Base-by-base conservation (phyloP, 2,797 vertebrate genomes). In the Myoxocephalus aenaeus region DNA sequence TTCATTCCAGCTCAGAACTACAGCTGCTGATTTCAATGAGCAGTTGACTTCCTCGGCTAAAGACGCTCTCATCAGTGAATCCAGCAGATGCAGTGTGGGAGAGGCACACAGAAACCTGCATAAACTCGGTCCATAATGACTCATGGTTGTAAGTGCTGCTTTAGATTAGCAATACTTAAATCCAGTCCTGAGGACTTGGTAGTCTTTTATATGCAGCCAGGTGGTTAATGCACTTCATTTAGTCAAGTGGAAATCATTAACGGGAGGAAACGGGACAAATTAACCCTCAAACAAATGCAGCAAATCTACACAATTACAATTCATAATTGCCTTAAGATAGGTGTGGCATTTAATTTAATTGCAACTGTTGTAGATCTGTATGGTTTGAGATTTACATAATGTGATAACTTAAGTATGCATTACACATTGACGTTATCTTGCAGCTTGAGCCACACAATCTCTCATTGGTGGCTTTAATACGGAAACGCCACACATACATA, bases 151-250 rank as follows among this genome's bases (percentile, higher is more conserved):
- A 54, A 64, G 44, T 59, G 62, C 65, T 66, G 46, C 68, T 80
- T 18, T 20, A 32, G 44, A 70, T 86, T 66, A 82, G 70, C 18
- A 6, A 58, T 59, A 57, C 59, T 69, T 77, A 65, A 80, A 78
- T 61, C 42, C 27, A 65, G 40, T 56, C 42, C 70, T 38, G 17
- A 51, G 40, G 69, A 75, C 32, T 14, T 57, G 70, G 27, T 69
- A 20, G 27, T 68, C 42, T 54, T 73, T 65, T 65, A 67, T 53
- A 48, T 62, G 38, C 67, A 71, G 15, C 51, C 75, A 79, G 71
- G 65, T 79, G 75, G n/a, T 36, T 81, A 66, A 68, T 74, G 48
- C 40, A 63, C 58, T 81, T 74, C 38, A 72, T 77, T 75, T 73
- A 73, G 20, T 65, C 53, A 68, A 72, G 34, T 59, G 20, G 61